A percentile compares a stretch with the other conserved stretches of the same genome.
phyloP scores from a whole-genome alignment of 2,113 vertebrate species.

The Madoqua kirkii region DNA sequence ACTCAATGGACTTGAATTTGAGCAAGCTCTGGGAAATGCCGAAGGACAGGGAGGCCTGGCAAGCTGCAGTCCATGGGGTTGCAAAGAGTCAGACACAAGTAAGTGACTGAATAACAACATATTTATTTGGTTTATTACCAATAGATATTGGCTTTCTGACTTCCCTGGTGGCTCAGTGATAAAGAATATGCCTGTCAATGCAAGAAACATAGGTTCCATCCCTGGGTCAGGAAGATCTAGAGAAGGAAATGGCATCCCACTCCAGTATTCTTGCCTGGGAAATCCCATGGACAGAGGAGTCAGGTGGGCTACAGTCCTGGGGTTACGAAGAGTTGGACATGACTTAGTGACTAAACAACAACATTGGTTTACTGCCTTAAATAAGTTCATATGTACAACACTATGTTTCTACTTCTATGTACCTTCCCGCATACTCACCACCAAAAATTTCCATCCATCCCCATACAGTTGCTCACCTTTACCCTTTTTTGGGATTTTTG shows the following conservation, averaged over 20 bases:
- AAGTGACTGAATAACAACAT: not conserved
- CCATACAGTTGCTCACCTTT: not conserved
- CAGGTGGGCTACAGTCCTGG: not conserved
- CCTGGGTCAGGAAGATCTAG: not conserved
- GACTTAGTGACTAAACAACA: not conserved
- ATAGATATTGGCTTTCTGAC: not conserved
- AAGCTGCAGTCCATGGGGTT: not conserved
- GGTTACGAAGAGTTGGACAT: not conserved
- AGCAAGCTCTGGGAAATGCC: accelerated
- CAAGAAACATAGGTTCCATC: not conserved
- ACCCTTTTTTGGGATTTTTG: not conserved
- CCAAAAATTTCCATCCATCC: not conserved
- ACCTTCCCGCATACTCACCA: not conserved
- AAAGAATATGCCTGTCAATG: not conserved
- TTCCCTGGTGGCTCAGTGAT: not conserved
- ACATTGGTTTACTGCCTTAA: not conserved
- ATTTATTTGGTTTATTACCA: not conserved
- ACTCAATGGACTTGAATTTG: not conserved
- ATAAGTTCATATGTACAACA: not conserved
- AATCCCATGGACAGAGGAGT: not conserved
- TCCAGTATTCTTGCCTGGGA: not conserved
- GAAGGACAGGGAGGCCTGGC: not conserved
- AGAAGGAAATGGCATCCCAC: not conserved
- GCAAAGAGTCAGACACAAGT: not conserved
- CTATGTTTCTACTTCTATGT: not conserved